Conservation (phyloP, 2,113 vertebrate genomes). For the Strigops habroptila region DNA sequence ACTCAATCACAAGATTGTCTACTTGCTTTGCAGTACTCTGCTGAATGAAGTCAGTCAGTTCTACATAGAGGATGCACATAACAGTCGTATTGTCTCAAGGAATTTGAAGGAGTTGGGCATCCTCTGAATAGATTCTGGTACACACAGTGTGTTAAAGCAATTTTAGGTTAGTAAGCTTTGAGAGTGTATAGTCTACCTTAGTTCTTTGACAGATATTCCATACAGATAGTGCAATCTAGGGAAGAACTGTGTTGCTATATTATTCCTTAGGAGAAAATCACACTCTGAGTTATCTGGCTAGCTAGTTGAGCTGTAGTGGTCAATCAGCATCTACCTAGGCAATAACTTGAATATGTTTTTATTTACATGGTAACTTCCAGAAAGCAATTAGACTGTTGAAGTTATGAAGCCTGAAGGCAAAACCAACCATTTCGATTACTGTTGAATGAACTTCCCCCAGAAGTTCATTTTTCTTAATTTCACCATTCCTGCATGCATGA, state of each 20-base stretch:
- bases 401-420: neutral
- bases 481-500: neutral
- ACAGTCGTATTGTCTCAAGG: neutral
- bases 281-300: neutral
- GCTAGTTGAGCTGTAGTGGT: neutral
- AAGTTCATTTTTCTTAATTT: neutral
- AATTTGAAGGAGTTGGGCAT: neutral
- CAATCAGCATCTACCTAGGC: neutral
- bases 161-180: neutral
- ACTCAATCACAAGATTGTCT: neutral
- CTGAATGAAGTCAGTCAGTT: neutral
- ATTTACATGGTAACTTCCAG: neutral
- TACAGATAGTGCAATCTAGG: neutral
- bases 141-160: neutral
- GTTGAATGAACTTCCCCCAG: neutral
- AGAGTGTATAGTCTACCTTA: neutral
- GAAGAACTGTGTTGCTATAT: neutral
- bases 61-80: accelerated
- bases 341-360: neutral
- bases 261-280: neutral
- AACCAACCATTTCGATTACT: neutral
- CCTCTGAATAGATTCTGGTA: neutral
- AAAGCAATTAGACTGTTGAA: neutral
- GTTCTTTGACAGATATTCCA: neutral
- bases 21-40: neutral